These are phyloP conservation scores for Centruroides vittatus DNA, from an alignment of 1,140 invertebrate species.

Conservation along the genomic window DNA sequence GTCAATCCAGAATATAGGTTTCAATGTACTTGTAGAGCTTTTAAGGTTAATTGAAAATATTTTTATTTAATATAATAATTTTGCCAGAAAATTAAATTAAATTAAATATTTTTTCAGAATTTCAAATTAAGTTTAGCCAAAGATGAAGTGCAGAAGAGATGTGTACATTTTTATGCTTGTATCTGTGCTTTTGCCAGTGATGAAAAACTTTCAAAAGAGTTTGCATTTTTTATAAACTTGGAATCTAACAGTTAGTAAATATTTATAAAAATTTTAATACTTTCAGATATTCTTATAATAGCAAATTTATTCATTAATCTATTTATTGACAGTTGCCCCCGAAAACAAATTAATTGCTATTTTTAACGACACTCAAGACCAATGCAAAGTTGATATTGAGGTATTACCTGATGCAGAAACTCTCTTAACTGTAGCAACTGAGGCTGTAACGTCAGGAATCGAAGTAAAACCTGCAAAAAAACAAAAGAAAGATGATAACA, in stretches of 20 bases:
- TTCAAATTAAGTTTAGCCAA: no score
- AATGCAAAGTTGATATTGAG: constrained; percentile 24
- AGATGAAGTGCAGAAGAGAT: constrained; percentile 21
- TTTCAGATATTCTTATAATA: no score
- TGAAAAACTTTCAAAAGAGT: constrained; percentile 48
- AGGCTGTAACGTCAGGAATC: background rate
- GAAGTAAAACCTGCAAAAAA: constrained; percentile 1
- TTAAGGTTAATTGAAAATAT: constrained; percentile 32
- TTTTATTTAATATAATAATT: no score
- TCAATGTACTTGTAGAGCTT: constrained; percentile 46
- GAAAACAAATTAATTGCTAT: background rate
- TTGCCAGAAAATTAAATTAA: no score
- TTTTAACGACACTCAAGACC: background rate
- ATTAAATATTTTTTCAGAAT: no score
- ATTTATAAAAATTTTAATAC: background rate
- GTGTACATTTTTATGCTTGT: constrained; percentile 51
- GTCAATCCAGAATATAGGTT: constrained; percentile 42
- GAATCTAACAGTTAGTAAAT: background rate
- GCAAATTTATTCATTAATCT: no score
- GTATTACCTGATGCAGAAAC: constrained; percentile 18
- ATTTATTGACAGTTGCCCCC: background rate
- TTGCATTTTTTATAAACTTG: constrained; percentile 28
- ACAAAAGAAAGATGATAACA: constrained; percentile 4
- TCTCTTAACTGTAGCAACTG: constrained; percentile 6
- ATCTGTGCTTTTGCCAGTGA: constrained; percentile 63